phyloP scores from a whole-genome alignment of 2,113 vertebrate species.

The Pseudorhombus dupliciocellatus region DNA sequence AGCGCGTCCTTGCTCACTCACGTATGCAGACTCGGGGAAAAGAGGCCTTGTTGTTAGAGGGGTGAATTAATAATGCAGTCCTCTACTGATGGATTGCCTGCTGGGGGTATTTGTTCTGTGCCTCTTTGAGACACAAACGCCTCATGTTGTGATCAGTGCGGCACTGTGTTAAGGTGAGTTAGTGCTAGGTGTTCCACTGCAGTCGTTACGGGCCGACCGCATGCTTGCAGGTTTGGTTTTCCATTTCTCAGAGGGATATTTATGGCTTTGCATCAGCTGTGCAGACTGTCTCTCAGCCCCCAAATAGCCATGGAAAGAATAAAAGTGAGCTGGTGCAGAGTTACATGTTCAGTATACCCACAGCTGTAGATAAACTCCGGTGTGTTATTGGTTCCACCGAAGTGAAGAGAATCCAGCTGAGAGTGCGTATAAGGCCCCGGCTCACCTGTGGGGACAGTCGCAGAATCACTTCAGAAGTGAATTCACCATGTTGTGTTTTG shows the following conservation, averaged over 20 bases:
- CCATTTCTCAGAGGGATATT: conserved; percentile 79
- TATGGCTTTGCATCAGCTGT: conserved; percentile 80
- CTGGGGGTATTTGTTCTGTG: conserved; percentile 40
- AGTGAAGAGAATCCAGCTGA: conserved; percentile 26
- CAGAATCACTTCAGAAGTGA: conserved; percentile 37
- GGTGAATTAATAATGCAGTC: conserved; percentile 67
- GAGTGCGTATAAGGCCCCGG: conserved; percentile 2
- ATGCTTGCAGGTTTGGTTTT: conserved; percentile 68
- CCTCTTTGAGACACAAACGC: conserved; percentile 40
- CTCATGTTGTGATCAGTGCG: conserved; percentile 33
- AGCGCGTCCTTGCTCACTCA: neutral
- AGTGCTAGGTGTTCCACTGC: conserved; percentile 55
- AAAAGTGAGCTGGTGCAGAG: conserved; percentile 70
- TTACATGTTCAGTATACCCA: conserved; percentile 46
- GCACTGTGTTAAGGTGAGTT: conserved; percentile 65
- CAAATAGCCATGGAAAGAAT: conserved; percentile 77
- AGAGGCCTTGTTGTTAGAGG: conserved; percentile 39
- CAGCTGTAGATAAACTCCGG: conserved; percentile 41
- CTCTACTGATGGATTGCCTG: conserved; percentile 45
- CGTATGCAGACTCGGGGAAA: conserved; percentile 1
- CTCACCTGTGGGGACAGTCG: conserved; percentile 32
- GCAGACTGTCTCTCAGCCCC: conserved; percentile 66
- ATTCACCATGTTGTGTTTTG: conserved; percentile 45
- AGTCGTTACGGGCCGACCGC: conserved; percentile 29
- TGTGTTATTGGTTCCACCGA: conserved; percentile 44